A percentile compares a stretch with the other conserved stretches of the same genome.
Evolutionary conservation across 2,888 invertebrate species (phyloP).

Genomic region (Epinotia brunnichana): DNA sequence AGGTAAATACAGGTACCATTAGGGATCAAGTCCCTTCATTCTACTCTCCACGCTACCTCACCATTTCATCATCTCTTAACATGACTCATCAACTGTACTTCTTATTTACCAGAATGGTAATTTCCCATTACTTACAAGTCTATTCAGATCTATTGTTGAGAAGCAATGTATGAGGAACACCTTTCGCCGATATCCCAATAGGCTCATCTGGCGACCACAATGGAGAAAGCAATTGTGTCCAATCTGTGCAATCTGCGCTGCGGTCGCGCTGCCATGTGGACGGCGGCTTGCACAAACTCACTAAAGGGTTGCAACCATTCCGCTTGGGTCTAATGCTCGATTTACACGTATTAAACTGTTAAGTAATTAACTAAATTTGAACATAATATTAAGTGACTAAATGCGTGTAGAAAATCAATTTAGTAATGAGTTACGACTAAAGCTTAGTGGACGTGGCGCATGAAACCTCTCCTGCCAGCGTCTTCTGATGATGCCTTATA

Average conservation of each 20-base stretch:
- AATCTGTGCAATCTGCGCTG: conserved; percentile 72
- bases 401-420: too few species aligned
- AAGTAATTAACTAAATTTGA: too few species aligned
- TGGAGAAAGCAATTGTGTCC: conserved; percentile 54
- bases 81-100: not conserved
- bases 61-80: not conserved
- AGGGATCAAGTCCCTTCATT: too few species aligned
- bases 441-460: too few species aligned
- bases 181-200: conserved; percentile 47
- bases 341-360: too few species aligned
- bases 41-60: too few species aligned
- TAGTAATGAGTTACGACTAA: too few species aligned
- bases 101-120: too few species aligned
- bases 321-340: conserved; percentile 17
- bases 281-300: conserved; percentile 63
- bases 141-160: not conserved
- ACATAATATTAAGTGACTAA: too few species aligned
- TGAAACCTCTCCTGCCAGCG: too few species aligned
- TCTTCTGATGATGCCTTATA: too few species aligned
- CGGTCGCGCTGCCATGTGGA: conserved; percentile 70
- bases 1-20: too few species aligned
- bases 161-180: conserved; percentile 36
- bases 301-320: conserved; percentile 56
- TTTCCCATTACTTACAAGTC: not conserved
- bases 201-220: conserved; percentile 61